Evolutionary conservation across 1,140 invertebrate species (phyloP), one percentile per base, ranked within the genome.

Genomic region (Cepaea nemoralis): DNA sequence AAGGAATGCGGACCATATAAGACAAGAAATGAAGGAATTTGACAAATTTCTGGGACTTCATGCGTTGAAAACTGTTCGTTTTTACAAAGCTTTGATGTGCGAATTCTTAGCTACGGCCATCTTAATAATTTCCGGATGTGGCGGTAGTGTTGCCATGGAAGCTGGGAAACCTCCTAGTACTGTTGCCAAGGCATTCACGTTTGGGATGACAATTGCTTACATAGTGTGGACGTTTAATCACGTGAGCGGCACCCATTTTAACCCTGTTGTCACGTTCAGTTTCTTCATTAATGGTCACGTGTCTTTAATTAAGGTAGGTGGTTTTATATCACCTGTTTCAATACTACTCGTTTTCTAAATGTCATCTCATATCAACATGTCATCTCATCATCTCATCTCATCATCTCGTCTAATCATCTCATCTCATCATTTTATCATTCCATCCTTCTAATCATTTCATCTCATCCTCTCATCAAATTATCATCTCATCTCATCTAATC

Each of bases 71-170:
- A 77, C 50, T 24, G 6, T 31, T 35, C 50, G 27, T 31, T 80
- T 83, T 71, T 55, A 40, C 40, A 87, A 84, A 73, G 86, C 86
- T 3, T 83, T 87, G 16, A 67, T 76, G 19, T 96, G 96, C 0
- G 97, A 98, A 91, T 94, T 97, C 84, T 83, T 97, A 39, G 97
- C 97, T 27, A 97, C 96, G 16, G 94, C 96, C 84, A 92, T 97
- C 37, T 93, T 98, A 75, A 95, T 97, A 0, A 92, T 96, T 66
- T 93, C 98, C 81, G 97, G 96, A 48, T 95, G 96, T 85, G 95
- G 95, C 0, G 94, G 96, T 27, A 94, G 67, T 93, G 94, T 88
- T 89, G 89, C 67, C 10, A 84, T 86, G 76, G 81, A 84, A 82
- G 91, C 91, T 8, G 78, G 77, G 10, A 63, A 48, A 33, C 63